Conservation (phyloP, 2,113 vertebrate genomes). For the Daubentonia madagascariensis region DNA sequence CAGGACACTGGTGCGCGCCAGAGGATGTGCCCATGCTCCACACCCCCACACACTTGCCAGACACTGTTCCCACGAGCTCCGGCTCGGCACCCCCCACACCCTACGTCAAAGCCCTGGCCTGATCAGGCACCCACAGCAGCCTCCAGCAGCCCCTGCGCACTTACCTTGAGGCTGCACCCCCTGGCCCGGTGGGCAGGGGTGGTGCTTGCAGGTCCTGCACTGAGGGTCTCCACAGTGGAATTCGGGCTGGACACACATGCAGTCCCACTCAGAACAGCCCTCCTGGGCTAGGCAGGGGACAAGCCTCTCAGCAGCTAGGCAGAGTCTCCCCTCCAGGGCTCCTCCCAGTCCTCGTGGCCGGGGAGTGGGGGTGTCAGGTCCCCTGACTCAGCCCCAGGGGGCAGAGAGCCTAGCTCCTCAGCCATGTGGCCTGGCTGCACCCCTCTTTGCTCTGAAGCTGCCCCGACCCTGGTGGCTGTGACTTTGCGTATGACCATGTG, state of each 20-base stretch:
- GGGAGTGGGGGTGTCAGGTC: not conserved
- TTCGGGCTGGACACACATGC: not conserved
- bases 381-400: not conserved
- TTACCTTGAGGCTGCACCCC: not conserved
- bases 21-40: not conserved
- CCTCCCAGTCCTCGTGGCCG: not conserved
- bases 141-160: not conserved
- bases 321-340: not conserved
- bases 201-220: slow-evolving; percentile 41
- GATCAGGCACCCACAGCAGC: accelerated
- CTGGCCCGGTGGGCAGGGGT: slow-evolving; percentile 48
- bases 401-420: not conserved
- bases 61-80: accelerated
- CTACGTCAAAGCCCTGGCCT: not conserved
- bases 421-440: not conserved
- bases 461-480: not conserved
- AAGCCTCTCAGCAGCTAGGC: not conserved
- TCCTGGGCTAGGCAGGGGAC: not conserved
- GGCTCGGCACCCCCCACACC: not conserved
- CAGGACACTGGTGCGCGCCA: not conserved
- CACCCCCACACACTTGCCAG: accelerated
- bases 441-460: not conserved
- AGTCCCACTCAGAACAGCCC: not conserved
- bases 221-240: slow-evolving; percentile 52
- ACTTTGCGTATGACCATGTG: accelerated